Evolutionary conservation across 2,797 vertebrate species (phyloP).

Genomic region (Falco concolor): DNA sequence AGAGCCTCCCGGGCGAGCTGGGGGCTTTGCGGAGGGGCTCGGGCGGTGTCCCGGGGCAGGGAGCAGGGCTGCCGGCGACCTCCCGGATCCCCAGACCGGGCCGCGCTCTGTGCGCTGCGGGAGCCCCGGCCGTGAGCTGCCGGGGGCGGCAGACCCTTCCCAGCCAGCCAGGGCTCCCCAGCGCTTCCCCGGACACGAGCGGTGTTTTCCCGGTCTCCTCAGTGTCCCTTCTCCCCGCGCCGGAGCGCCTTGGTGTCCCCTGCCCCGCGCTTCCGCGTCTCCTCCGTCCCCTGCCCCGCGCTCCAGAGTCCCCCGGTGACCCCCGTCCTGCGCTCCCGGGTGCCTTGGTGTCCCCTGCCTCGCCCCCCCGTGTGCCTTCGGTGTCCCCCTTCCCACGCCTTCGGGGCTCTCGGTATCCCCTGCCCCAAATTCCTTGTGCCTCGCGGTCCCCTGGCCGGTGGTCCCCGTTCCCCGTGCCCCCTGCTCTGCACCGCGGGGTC

Average conservation of each 20-base stretch:
- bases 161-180: neutral
- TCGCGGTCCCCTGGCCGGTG: neutral
- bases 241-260: neutral
- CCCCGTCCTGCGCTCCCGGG: too few relatives aligned
- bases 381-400: neutral
- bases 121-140: neutral
- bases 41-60: neutral
- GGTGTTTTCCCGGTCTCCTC: neutral
- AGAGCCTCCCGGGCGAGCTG: neutral
- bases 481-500: neutral
- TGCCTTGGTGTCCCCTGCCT: neutral
- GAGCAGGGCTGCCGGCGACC: neutral
- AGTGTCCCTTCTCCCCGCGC: neutral
- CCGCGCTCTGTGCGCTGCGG: fast-evolving
- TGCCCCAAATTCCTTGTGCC: neutral
- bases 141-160: neutral
- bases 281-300: neutral
- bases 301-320: neutral
- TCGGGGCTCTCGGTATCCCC: neutral
- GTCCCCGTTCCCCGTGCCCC: neutral
- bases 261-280: neutral
- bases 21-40: neutral
- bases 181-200: neutral
- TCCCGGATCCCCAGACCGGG: neutral
- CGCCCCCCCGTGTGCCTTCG: neutral